Evolutionary conservation across 2,888 invertebrate genomes (phyloP).

Genomic region (Blastobasis adustella): DNA sequence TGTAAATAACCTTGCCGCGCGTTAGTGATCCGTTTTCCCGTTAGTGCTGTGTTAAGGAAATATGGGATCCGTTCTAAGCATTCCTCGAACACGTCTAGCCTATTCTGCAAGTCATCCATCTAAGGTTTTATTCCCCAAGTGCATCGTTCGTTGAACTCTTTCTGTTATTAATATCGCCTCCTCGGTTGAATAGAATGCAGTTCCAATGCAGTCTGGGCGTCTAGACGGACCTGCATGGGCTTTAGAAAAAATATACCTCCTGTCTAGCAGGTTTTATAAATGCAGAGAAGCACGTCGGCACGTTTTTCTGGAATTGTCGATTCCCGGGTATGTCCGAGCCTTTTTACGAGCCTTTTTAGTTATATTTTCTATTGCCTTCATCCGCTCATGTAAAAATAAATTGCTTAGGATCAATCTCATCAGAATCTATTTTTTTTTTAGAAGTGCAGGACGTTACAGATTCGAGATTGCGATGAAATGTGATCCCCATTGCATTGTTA

Average conservation of each 20-base stretch:
- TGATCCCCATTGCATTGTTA: too few species aligned
- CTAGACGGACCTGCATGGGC: slow-evolving; percentile 41
- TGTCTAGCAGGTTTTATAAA: background rate
- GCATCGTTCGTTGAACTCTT: slow-evolving; percentile 39
- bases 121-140: slow-evolving; percentile 15
- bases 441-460: too few species aligned
- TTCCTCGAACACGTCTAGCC: background rate
- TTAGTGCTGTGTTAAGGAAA: background rate
- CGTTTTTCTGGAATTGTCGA: too few species aligned
- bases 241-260: slow-evolving; percentile 18
- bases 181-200: slow-evolving; percentile 41
- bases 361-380: too few species aligned
- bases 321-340: too few species aligned
- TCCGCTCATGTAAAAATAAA: too few species aligned
- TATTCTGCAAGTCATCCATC: slow-evolving; percentile 1
- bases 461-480: too few species aligned
- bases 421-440: too few species aligned
- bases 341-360: too few species aligned
- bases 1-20: too few species aligned
- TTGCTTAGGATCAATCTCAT: too few species aligned
- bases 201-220: slow-evolving; percentile 46
- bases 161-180: slow-evolving; percentile 53
- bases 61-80: background rate
- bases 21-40: background rate
- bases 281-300: too few species aligned